These are phyloP conservation scores for Heteromurus nitidus DNA, from an alignment of 2,888 invertebrate species.

Conservation along the genomic window DNA sequence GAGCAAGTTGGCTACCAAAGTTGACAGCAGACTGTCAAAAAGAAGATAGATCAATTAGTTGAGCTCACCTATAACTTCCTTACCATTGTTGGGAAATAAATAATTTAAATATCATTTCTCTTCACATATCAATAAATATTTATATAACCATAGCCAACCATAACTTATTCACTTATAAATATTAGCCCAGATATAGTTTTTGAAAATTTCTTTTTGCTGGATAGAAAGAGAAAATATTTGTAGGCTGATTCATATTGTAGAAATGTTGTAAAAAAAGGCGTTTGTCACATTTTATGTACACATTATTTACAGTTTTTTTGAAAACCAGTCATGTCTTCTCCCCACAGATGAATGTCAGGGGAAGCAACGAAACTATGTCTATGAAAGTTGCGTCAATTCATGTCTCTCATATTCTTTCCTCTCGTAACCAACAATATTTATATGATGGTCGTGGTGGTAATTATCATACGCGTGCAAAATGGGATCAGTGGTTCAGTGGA, in stretches of 20 bases:
- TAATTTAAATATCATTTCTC: constrained; percentile 40
- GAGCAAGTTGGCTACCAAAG: constrained; percentile 73
- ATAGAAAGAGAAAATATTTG: neutral
- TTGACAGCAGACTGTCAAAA: constrained; percentile 72
- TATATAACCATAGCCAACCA: constrained; percentile 54
- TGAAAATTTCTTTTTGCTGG: neutral
- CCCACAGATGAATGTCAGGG: neutral
- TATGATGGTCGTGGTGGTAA: neutral
- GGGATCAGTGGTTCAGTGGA: constrained; percentile 12
- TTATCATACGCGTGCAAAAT: neutral
- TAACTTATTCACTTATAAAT: neutral
- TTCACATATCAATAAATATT: constrained; percentile 22
- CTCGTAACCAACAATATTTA: neutral
- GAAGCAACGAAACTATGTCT: neutral
- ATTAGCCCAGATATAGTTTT: neutral
- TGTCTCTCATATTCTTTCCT: too few relatives aligned
- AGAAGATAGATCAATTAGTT: constrained; percentile 29
- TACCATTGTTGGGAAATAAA: constrained; percentile 27
- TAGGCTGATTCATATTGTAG: neutral
- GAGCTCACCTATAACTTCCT: too few relatives aligned
- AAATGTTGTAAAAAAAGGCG: neutral
- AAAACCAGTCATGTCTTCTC: neutral
- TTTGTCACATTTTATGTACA: neutral
- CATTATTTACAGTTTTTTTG: neutral
- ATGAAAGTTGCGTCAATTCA: neutral